Base-by-base conservation (phyloP, 2,888 invertebrate genomes). In the Colletes collaris region DNA sequence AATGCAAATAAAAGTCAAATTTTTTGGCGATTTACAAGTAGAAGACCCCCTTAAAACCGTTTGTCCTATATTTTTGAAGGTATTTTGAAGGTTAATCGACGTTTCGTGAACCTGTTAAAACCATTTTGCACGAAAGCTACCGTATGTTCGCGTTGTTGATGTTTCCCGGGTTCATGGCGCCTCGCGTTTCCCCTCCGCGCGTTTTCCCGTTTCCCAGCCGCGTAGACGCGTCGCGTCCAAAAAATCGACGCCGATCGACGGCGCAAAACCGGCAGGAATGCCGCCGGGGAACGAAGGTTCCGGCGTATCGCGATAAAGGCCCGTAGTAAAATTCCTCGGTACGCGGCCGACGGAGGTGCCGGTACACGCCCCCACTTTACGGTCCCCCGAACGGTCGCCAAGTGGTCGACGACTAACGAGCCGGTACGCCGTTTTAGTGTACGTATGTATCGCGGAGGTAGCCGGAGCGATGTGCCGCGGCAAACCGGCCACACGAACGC, bases 341-440 rank as follows among this genome's bases (percentile, higher is more conserved):
- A 49, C 63, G 52, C 63, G n/a, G 44, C 58, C 59, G 67, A 56
- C 52, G 59, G 62, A 76, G 71, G 82, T 73, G 84, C 63, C 76
- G 72, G 63, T 73, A 65, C 55, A 74, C 85, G 78, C 82, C 77
- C 80, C 77, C 77, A 80, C 77, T 75, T 75, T 67, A 56, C 69
- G 65, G 62, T 75, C 44, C 55, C 27, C 40, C 40, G 73, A 77
- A 81, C 79, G 75, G 79, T 84, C 84, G 79, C 82, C 84, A 80
- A 82, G 82, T 80, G 78, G 80, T 71, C 80, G 73, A 62, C 77
- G 59, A 67, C 76, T 84, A 84, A 84, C 70, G 70, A 77, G 63
- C 72, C 75, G 71, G 64, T 59, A 60, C 60, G 63, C 58, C 4
- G 27, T 27, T 27, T 27, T 40, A 7, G 40, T 52, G 50, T 52